Conservation (phyloP, 2,797 vertebrate species). For the Odontamblyopus lacepedii region DNA sequence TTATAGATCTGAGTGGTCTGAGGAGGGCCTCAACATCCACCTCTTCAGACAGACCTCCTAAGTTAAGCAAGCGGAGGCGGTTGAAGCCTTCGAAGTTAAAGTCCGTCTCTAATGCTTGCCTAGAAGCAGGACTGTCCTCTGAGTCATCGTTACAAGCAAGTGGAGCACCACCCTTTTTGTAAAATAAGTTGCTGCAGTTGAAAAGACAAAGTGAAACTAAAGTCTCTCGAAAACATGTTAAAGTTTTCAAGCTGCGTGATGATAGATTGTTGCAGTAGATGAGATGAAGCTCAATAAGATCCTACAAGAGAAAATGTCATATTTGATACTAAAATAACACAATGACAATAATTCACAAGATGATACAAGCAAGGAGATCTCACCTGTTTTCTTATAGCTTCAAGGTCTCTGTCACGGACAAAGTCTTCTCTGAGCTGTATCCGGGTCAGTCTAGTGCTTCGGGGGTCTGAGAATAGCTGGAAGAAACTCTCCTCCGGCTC, state of each 20-base stretch:
- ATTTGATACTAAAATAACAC: background rate
- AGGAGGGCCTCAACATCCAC: conserved; percentile 88
- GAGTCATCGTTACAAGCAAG: conserved; percentile 78
- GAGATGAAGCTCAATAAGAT: conserved; percentile 93
- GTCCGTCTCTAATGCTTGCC: conserved; percentile 87
- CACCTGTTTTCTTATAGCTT: conserved; percentile 94
- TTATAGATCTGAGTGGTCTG: conserved; percentile 83
- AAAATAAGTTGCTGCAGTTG: conserved; percentile 91
- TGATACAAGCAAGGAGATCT: background rate
- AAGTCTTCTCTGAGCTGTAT: conserved; percentile 91
- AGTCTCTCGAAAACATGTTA: conserved; percentile 87
- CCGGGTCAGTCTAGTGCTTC: conserved; percentile 90
- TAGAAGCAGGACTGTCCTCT: conserved; percentile 84
- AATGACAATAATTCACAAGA: background rate
- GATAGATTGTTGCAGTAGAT: conserved; percentile 93
- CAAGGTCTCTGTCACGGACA: conserved; percentile 91
- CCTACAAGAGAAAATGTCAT: conserved; percentile 69
- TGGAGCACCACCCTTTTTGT: conserved; percentile 72
- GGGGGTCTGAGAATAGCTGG: conserved; percentile 92
- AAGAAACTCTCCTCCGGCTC: conserved; percentile 95
- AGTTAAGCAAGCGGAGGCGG: conserved; percentile 89
- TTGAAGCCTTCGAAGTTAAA: conserved; percentile 94
- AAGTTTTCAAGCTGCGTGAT: conserved; percentile 88
- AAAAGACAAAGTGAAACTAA: conserved; percentile 94
- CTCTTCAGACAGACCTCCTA: conserved; percentile 87